Evolutionary conservation across 2,888 invertebrate genomes (phyloP).

Genomic region (Drosophila setosimentum): DNA sequence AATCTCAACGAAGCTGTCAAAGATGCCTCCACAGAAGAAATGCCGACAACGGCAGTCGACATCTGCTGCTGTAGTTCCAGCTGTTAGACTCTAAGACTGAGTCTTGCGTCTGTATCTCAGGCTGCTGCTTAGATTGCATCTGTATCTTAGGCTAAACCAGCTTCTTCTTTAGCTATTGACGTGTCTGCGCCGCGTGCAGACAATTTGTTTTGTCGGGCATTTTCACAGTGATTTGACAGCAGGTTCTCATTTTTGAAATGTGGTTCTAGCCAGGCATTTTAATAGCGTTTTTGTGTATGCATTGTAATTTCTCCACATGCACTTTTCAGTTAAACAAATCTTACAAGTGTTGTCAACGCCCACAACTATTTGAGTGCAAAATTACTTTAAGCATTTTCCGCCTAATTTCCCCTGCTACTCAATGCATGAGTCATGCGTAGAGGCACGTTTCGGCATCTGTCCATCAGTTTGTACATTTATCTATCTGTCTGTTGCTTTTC

Average conservation of each 20-base stretch:
- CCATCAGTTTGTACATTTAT: slow-evolving; percentile 37
- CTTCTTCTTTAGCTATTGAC: slow-evolving; percentile 41
- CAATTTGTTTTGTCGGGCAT: slow-evolving; percentile 73
- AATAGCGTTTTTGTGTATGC: slow-evolving; percentile 26
- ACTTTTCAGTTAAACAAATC: slow-evolving; percentile 23
- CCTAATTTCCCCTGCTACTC: slow-evolving; percentile 48
- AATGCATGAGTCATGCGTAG: slow-evolving; percentile 71
- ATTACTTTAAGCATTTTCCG: slow-evolving; percentile 24
- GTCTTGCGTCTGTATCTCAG: not conserved
- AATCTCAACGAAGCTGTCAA: slow-evolving; percentile 56
- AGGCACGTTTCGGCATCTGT: slow-evolving; percentile 67
- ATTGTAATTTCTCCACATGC: slow-evolving; percentile 34
- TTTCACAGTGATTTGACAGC: slow-evolving; percentile 55
- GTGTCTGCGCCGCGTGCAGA: slow-evolving; percentile 58
- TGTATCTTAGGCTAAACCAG: slow-evolving; percentile 36
- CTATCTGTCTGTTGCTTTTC: slow-evolving; percentile 19
- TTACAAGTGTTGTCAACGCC: slow-evolving; percentile 32
- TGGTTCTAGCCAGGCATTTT: slow-evolving; percentile 32
- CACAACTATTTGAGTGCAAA: slow-evolving; percentile 16
- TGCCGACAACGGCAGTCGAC: slow-evolving; percentile 64
- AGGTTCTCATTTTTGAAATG: slow-evolving; percentile 7
- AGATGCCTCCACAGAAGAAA: slow-evolving; percentile 32
- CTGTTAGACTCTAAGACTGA: slow-evolving; percentile 30
- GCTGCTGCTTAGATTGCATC: slow-evolving; percentile 4
- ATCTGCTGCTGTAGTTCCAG: slow-evolving; percentile 34